Evolutionary conservation across 2,113 vertebrate genomes (phyloP), one percentile per base, ranked within the genome.

Genomic region (Siphamia tubifer): DNA sequence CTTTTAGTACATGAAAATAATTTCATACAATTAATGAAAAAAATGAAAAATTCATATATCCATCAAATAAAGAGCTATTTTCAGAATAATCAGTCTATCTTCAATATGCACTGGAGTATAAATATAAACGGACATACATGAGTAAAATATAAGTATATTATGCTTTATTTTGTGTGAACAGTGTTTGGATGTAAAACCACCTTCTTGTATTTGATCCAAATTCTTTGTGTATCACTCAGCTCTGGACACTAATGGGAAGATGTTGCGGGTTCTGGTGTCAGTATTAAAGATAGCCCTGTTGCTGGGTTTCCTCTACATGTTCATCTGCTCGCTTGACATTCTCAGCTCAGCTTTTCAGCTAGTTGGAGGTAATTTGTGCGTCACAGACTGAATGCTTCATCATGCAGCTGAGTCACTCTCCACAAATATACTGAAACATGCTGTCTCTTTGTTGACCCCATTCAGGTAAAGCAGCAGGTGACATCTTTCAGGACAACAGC

Each of bases 271-370:
- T 13, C 31, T 95, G 21, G 65, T 83, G 5, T 91, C 90, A 0
- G 66, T 93, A 13, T 87, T 61, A 31, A 98, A 96, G 60, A 45
- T 94, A 1, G 32, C 94, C 12, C 24, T 93, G 70, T 86, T 99
- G 1, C 78, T 98, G 51, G 90, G 89, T 8, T 91, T 98, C 21
- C 94, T 99, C 58, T 99, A 99, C 85, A 62, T 95, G 55, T 99
- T 99, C 0, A 94, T 99, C 58, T 99, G 97, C 44, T 98, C 98
- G 52, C 87, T 99, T 62, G 96, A 97, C 35, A 43, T 99, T 3
- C 93, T 99, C 70, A 97, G 96, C 84, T 98, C 96, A 2, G 96
- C 95, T 15, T 99, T 99, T 80, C 98, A 99, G 79, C 92, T 99
- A 8, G 95, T 96, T 36, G 97, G 96, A 96, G 97, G 98, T 98